Evolutionary conservation across 2,113 vertebrate species (phyloP).

Genomic region (Alces alces): DNA sequence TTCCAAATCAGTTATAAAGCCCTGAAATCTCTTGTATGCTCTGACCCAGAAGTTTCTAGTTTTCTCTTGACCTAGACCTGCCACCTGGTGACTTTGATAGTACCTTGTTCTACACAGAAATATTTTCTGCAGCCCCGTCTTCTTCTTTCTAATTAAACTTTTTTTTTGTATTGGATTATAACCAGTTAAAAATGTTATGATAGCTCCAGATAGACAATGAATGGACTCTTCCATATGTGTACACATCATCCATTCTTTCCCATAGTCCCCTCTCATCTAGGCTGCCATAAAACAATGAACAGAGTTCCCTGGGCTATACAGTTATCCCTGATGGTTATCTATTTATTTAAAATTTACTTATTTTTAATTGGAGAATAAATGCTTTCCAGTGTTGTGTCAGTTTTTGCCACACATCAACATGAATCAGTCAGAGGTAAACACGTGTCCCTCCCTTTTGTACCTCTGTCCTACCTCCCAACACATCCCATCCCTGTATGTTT

Average conservation of each 20-base stretch:
- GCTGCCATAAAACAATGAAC: background rate
- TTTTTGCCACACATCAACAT: rapidly evolving
- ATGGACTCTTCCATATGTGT: background rate
- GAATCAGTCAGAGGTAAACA: background rate
- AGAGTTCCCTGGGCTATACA: background rate
- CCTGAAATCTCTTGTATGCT: background rate
- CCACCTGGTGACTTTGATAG: background rate
- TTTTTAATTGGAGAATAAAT: background rate
- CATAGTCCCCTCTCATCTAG: background rate
- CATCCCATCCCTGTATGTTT: background rate
- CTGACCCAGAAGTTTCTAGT: background rate
- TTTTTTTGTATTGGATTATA: background rate
- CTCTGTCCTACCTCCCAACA: background rate
- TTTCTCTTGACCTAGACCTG: background rate
- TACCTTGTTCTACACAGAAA: background rate
- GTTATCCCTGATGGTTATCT: background rate
- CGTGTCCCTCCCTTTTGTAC: background rate
- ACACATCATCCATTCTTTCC: background rate
- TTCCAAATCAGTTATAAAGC: background rate
- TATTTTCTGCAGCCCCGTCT: background rate
- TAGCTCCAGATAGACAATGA: background rate
- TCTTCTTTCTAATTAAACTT: background rate
- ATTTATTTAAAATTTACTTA: background rate
- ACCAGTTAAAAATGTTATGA: background rate
- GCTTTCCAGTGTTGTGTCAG: background rate